Evolutionary conservation across 2,888 invertebrate species (phyloP).

Genomic region (Apoda limacodes): DNA sequence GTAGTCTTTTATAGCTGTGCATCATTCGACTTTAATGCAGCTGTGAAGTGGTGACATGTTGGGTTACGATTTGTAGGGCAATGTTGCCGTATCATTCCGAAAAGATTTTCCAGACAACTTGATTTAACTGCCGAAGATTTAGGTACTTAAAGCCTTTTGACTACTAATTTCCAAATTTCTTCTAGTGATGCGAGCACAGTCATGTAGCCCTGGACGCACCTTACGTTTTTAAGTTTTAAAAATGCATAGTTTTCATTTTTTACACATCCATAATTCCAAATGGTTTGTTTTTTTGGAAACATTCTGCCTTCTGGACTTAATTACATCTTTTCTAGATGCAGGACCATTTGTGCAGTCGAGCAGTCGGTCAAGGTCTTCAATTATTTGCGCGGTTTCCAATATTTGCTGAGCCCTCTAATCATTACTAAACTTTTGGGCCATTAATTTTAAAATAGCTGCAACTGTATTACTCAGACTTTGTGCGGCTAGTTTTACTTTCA

Average conservation of each 20-base stretch:
- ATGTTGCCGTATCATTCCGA: no score
- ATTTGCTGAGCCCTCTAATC: slow-evolving; percentile 1
- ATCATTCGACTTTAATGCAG: no score
- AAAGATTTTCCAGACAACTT: no score
- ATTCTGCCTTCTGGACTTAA: slow-evolving; percentile 7
- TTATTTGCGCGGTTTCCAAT: slow-evolving; percentile 4
- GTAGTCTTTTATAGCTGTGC: no score
- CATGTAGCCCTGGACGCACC: slow-evolving; percentile 12
- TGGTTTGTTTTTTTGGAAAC: slow-evolving; percentile 6
- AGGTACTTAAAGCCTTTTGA: slow-evolving; percentile 10
- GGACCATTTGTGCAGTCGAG: slow-evolving; percentile 14
- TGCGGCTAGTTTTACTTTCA: slow-evolving; percentile 14
- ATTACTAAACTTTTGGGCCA: not conserved
- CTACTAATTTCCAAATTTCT: slow-evolving; percentile 13
- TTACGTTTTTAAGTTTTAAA: slow-evolving; percentile 5
- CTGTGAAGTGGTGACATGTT: no score
- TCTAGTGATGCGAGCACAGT: slow-evolving; percentile 10
- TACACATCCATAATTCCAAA: slow-evolving; percentile 2
- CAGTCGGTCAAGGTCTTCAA: slow-evolving; percentile 7
- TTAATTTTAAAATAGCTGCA: slow-evolving; percentile 8
- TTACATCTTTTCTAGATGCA: slow-evolving; percentile 4
- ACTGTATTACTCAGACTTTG: slow-evolving; percentile 13
- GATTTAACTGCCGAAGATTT: no score
- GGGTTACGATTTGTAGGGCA: no score
- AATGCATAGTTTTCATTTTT: slow-evolving; percentile 1